Conservation (phyloP, 1,140 invertebrate species). For the Euura lappo region DNA sequence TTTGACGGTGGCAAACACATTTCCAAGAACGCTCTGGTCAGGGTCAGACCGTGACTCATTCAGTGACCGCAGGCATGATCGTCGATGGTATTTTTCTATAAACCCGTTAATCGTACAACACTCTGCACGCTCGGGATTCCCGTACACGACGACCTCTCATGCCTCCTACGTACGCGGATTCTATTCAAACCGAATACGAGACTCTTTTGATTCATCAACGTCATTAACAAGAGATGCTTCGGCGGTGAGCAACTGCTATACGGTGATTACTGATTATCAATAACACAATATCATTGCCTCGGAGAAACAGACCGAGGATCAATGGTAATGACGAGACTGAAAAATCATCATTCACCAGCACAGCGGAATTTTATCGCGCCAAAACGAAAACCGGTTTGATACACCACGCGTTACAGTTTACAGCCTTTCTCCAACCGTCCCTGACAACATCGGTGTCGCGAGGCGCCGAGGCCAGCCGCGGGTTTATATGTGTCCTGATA, state of each 20-base stretch:
- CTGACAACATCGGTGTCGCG: neutral
- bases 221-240: too few species aligned
- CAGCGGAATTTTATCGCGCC: neutral
- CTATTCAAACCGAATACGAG: too few species aligned
- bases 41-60: neutral
- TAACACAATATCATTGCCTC: too few species aligned
- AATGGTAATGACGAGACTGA: too few species aligned
- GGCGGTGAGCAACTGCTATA: too few species aligned
- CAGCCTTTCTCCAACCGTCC: conserved; percentile 3
- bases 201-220: too few species aligned
- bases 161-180: too few species aligned
- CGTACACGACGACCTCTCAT: too few species aligned
- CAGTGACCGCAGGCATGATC: neutral
- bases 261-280: too few species aligned
- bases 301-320: too few species aligned
- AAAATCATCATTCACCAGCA: neutral
- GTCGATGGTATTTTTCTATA: neutral
- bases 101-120: neutral
- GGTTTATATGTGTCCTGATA: too few species aligned
- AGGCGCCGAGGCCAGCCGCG: neutral
- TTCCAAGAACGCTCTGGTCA: neutral
- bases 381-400: neutral
- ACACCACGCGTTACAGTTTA: neutral
- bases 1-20: neutral
- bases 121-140: too few species aligned